Evolutionary conservation across 2,888 invertebrate genomes (phyloP).

Genomic region (Protodeltote pygarga): DNA sequence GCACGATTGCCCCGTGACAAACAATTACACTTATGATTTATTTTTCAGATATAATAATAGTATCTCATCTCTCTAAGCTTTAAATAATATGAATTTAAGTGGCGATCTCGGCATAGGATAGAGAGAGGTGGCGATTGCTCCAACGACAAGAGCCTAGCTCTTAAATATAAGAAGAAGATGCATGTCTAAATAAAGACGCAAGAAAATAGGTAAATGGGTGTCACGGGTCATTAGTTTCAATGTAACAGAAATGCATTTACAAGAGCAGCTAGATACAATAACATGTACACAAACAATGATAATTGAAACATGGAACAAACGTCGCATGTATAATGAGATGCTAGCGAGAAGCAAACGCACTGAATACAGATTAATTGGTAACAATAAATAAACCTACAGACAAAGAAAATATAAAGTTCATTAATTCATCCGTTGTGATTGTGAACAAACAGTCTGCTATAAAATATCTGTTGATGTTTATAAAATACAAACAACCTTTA

Average conservation of each 20-base stretch:
- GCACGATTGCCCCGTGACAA: slow-evolving; percentile 50
- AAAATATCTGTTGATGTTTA: slow-evolving; percentile 25
- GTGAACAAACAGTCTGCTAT: slow-evolving; percentile 55
- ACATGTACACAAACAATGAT: slow-evolving; percentile 70
- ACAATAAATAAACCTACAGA: slow-evolving; percentile 67
- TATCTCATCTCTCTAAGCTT: slow-evolving; percentile 28
- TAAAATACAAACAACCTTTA: slow-evolving; percentile 12
- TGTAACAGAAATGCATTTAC: slow-evolving; percentile 63
- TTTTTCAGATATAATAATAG: slow-evolving; percentile 24
- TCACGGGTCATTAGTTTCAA: slow-evolving; percentile 61
- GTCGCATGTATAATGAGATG: slow-evolving; percentile 75
- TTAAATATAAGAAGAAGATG: no score
- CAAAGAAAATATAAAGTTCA: slow-evolving; percentile 69
- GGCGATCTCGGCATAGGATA: background rate
- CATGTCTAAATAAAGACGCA: slow-evolving; percentile 24
- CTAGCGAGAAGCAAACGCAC: slow-evolving; percentile 58
- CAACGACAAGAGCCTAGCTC: no score
- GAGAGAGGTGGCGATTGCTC: background rate
- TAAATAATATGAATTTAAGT: slow-evolving; percentile 32
- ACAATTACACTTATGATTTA: slow-evolving; percentile 33
- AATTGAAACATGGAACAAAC: slow-evolving; percentile 65
- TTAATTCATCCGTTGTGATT: slow-evolving; percentile 54
- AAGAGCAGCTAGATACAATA: slow-evolving; percentile 63
- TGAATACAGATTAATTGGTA: slow-evolving; percentile 81
- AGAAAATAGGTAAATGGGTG: slow-evolving; percentile 37